Percentiles rank a stretch among this genome's conserved stretches.
phyloP scores from a whole-genome alignment of 2,113 vertebrate genomes.

The Haliaeetus leucogaster region DNA sequence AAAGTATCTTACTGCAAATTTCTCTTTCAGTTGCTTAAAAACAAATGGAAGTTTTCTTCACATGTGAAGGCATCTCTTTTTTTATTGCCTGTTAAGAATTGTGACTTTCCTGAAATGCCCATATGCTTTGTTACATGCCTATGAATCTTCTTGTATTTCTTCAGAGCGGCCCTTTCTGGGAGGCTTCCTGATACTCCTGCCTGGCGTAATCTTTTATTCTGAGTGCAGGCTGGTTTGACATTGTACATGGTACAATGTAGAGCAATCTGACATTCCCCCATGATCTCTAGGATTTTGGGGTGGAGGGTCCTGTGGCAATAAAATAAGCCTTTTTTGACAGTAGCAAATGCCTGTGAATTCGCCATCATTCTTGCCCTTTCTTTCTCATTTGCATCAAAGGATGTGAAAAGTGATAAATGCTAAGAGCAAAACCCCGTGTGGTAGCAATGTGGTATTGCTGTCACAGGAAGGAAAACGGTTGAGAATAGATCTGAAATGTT shows the following conservation, averaged over 20 bases:
- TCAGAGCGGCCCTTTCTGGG: not conserved
- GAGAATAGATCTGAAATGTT: not conserved
- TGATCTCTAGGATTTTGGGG: not conserved
- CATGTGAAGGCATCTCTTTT: not conserved
- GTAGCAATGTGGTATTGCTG: accelerated
- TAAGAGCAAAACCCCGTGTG: not conserved
- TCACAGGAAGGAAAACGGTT: not conserved
- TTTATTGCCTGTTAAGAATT: not conserved
- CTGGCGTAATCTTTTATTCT: accelerated
- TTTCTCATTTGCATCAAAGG: not conserved
- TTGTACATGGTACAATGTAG: accelerated
- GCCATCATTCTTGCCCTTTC: not conserved
- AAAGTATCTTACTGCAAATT: not conserved
- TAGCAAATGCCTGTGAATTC: not conserved
- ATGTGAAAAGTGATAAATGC: not conserved
- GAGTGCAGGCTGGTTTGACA: not conserved
- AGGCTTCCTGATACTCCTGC: not conserved
- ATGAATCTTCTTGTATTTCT: not conserved
- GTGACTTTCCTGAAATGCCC: not conserved
- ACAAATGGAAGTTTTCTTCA: not conserved
- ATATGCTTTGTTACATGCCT: accelerated
- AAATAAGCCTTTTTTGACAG: not conserved
- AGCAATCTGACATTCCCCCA: not conserved
- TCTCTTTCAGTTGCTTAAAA: not conserved
- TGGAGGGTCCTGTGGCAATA: not conserved